These are phyloP conservation scores for Mystacides longicornis DNA, from an alignment of 2,888 invertebrate genomes.

Conservation along the genomic window DNA sequence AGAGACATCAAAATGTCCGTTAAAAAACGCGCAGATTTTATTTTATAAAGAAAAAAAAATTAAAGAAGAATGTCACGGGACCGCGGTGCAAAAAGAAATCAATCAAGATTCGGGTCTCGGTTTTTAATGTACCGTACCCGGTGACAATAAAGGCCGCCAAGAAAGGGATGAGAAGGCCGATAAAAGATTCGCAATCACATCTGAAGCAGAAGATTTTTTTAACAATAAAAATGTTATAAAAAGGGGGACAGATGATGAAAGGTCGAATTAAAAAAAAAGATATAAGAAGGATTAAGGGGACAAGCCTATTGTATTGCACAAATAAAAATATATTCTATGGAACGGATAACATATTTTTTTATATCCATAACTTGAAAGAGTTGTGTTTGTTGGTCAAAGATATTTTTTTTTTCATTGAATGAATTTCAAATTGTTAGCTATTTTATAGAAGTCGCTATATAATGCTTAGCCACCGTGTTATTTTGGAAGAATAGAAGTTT, in stretches of 20 bases:
- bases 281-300: background rate
- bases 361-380: background rate
- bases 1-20: too few species aligned
- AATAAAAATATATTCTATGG: background rate
- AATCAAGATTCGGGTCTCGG: background rate
- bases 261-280: background rate
- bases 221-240: background rate
- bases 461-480: background rate
- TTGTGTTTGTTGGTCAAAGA: background rate
- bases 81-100: background rate
- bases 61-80: background rate
- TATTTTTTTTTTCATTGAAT: too few species aligned
- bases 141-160: background rate
- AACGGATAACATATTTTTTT: background rate
- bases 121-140: background rate
- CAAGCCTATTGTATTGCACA: background rate
- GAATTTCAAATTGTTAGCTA: background rate
- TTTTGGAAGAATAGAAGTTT: too few species aligned
- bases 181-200: constrained; percentile 1
- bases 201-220: background rate
- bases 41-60: too few species aligned
- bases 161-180: background rate
- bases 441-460: background rate
- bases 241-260: background rate
- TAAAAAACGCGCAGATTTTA: too few species aligned